phyloP scores from a whole-genome alignment of 2,888 invertebrate genomes.

The Stratiomys singularior region DNA sequence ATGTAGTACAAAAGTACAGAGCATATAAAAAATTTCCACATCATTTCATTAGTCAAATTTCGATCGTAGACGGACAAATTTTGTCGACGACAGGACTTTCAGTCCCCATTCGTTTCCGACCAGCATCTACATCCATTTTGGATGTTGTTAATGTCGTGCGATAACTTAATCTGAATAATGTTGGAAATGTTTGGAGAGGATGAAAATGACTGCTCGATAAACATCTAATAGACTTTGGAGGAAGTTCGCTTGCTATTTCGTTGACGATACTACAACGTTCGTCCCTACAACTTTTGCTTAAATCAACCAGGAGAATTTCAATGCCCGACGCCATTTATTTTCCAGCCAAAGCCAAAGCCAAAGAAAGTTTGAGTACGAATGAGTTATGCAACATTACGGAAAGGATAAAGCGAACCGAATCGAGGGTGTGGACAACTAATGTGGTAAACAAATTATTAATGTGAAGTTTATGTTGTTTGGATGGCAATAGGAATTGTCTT shows the following conservation, averaged over 20 bases:
- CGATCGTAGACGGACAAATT: constrained; percentile 11
- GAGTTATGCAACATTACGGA: not conserved
- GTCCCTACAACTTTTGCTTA: not conserved
- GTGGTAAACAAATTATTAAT: constrained; percentile 41
- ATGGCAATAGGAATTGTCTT: not conserved
- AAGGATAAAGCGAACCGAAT: not conserved
- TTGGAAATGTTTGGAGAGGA: constrained; percentile 21
- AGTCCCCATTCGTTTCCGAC: not conserved
- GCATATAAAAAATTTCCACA: not conserved
- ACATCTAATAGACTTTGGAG: constrained; percentile 27
- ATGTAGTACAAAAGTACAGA: not conserved
- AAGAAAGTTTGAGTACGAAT: not conserved
- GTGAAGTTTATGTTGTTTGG: constrained; percentile 28
- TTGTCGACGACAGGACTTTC: constrained; percentile 29
- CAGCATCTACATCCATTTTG: constrained; percentile 14
- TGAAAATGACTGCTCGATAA: constrained; percentile 33
- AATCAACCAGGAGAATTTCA: not conserved
- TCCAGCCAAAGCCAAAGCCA: not conserved
- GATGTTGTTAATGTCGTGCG: constrained; percentile 33
- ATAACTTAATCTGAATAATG: constrained; percentile 46
- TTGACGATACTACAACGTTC: not conserved
- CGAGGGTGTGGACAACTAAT: constrained; percentile 9
- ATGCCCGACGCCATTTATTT: not conserved
- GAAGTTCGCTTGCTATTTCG: not conserved
- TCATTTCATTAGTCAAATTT: constrained; percentile 42